phyloP scores from a whole-genome alignment of 2,888 invertebrate genomes.

The Coelogynopora nodosa region DNA sequence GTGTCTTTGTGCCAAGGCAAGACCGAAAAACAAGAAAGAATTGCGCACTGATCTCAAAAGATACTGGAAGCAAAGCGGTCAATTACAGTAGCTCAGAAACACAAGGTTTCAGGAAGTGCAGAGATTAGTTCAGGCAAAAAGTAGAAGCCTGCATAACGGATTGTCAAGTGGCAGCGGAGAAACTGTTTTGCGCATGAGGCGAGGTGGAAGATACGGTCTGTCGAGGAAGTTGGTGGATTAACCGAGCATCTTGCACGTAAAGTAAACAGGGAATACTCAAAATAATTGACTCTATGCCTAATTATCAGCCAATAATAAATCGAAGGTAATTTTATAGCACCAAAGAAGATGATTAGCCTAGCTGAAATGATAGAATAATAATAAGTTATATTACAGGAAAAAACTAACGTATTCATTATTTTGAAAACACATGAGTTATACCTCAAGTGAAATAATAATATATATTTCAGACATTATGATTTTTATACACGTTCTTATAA shows the following conservation, averaged over 20 bases:
- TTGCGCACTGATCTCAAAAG: background rate
- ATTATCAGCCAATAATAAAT: too few species aligned
- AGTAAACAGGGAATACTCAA: too few species aligned
- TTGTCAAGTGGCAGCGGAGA: background rate
- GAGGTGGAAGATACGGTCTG: constrained; percentile 6
- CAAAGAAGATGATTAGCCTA: background rate
- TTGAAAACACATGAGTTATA: too few species aligned
- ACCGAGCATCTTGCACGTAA: background rate
- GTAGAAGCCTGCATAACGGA: background rate
- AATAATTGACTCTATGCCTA: too few species aligned
- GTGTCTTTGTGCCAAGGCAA: background rate
- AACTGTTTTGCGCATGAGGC: too few species aligned
- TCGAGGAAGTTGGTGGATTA: constrained; percentile 11
- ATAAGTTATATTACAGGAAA: too few species aligned
- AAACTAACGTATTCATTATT: too few species aligned
- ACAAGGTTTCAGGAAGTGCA: background rate
- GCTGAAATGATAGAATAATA: too few species aligned
- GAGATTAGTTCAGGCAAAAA: background rate
- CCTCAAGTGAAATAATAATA: too few species aligned
- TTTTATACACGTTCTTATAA: too few species aligned
- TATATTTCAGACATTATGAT: too few species aligned
- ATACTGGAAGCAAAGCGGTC: background rate
- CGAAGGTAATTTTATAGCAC: background rate
- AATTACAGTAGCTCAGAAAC: background rate
- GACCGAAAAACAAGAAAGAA: too few species aligned